Base-by-base conservation (phyloP, 2,888 invertebrate species). In the Neelides folsomi region DNA sequence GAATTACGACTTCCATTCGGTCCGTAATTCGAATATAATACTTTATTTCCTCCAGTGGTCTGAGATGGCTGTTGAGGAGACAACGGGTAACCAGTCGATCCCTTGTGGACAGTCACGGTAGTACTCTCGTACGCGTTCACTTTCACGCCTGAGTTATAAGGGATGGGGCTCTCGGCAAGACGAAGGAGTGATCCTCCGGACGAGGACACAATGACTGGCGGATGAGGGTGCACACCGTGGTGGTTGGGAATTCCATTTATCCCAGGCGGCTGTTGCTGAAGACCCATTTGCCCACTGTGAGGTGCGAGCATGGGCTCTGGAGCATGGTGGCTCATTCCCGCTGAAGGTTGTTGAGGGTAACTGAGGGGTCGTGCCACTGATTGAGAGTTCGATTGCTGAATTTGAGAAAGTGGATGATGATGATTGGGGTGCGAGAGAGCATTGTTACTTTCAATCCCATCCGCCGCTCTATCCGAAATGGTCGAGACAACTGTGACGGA, bases 221-320 rank as follows among this genome's bases (percentile, higher is more conserved):
- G 12, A 42, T 18, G 54, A 47, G 9, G 51, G 46, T 9, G 41
- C 47, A 34, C 51, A 52, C 34, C 42, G 49, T 18, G 37, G 34
- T 1, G 56, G 34, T 9, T 57, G 50, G 12, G 65, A 52, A 52
- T 76, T 74, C 12, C 79, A 79, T 67, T 79, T 80, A 59, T 78
- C 79, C 38, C 76, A 71, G 37, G 73, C 69, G 38, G 77, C 75
- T 54, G 79, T 78, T 1, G 79, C 77, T 1, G 75, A 74, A 40
- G 73, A 71, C 39, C 70, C 69, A 35, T 71, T 68, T 49, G 69
- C 68, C 57, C 68, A 64, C 57, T 68, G 69, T 44, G 53, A 38
- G 6, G 49, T 36, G 37, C 50, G 49, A 13, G 42, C 38, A 36
- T 49, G 35, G 12, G 42, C 42, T 15, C 35, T 44, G 13, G 36